A percentile compares a stretch with the other conserved stretches of the same genome.
phyloP scores from a whole-genome alignment of 2,797 vertebrate genomes.

The Cynodonichthys magdalenae region DNA sequence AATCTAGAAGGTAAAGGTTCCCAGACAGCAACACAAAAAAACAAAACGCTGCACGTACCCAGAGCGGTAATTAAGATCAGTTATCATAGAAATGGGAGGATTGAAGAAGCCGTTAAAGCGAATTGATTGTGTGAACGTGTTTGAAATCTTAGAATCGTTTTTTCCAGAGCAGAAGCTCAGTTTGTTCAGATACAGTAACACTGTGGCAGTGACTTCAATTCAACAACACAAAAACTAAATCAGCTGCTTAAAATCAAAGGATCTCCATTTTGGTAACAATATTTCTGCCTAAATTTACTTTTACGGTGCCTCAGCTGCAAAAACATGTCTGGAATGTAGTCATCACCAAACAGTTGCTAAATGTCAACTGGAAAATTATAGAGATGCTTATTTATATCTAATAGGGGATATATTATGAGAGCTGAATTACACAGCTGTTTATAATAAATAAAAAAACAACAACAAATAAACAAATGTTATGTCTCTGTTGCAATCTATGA shows the following conservation, averaged over 20 bases:
- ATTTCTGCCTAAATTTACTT: background rate
- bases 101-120: conserved; percentile 60
- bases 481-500: background rate
- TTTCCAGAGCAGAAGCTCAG: conserved; percentile 28
- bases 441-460: background rate
- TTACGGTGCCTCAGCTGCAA: background rate
- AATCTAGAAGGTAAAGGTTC: conserved; percentile 70
- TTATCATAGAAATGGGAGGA: conserved; percentile 73
- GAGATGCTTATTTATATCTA: conserved; percentile 29
- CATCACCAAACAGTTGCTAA: conserved; percentile 3
- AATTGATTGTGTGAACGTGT: conserved; percentile 47
- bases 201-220: conserved; percentile 17
- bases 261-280: background rate
- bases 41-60: conserved; percentile 24
- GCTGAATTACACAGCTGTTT: conserved; percentile 31
- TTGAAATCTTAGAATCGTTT: conserved; percentile 37
- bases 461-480: conserved; percentile 5
- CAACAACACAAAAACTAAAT: conserved; percentile 1
- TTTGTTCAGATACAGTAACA: conserved; percentile 24
- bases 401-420: conserved; percentile 29
- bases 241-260: too few relatives aligned
- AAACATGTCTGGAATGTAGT: background rate
- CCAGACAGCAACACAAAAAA: conserved; percentile 52
- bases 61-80: conserved; percentile 68
- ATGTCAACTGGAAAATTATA: conserved; percentile 21